phyloP scores from a whole-genome alignment of 2,888 invertebrate species.

The Rotaria macrura region DNA sequence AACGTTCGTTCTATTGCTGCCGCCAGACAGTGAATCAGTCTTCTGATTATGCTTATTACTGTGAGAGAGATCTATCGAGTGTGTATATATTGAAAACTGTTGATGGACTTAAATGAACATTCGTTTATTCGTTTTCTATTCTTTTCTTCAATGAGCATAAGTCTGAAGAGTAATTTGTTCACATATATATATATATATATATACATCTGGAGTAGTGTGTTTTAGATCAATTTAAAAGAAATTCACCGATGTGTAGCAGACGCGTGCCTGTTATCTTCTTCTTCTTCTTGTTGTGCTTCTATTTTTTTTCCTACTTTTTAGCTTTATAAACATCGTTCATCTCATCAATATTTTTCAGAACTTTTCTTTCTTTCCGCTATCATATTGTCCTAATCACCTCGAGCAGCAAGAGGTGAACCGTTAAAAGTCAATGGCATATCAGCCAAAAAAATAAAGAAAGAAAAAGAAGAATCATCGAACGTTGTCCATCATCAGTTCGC shows the following conservation, averaged over 20 bases:
- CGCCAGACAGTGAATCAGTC: neutral
- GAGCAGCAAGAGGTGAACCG: slow-evolving; percentile 15
- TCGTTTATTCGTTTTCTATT: neutral
- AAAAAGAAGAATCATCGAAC: neutral
- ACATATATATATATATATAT: neutral
- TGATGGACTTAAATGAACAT: neutral
- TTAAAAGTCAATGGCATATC: slow-evolving; percentile 8
- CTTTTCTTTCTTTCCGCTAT: neutral
- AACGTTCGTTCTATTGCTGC: slow-evolving; percentile 10
- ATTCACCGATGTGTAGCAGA: slow-evolving; percentile 8
- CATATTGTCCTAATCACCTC: slow-evolving; percentile 8
- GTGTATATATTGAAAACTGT: neutral
- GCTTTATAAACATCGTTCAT: neutral
- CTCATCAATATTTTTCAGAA: neutral
- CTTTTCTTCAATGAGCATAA: neutral
- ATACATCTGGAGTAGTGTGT: neutral
- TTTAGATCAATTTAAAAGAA: neutral
- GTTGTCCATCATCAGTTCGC: neutral
- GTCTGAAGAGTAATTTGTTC: slow-evolving; percentile 8
- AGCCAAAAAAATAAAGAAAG: neutral
- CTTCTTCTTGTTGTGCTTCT: too few species aligned
- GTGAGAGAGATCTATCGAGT: neutral
- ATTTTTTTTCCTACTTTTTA: neutral
- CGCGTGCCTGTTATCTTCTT: neutral
- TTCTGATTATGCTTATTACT: slow-evolving; percentile 3